Base-by-base conservation (phyloP, 1,140 invertebrate species). In the Vanessa tameamea region DNA sequence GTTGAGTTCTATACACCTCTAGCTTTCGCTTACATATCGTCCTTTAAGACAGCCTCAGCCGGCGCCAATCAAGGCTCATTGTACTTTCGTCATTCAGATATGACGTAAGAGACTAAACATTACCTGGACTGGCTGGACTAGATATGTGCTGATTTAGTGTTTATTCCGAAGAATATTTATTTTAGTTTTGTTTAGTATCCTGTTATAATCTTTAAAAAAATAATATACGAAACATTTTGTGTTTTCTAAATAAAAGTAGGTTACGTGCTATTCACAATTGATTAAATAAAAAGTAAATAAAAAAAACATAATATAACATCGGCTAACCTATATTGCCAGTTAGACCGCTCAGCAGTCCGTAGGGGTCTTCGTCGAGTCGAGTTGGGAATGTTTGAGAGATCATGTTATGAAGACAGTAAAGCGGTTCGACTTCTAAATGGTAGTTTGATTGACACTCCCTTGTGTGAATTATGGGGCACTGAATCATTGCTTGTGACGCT, bases 391-490 rank as follows among this genome's bases (percentile, higher is more conserved):
- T 72, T 73, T 48, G 26, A 51, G 70, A 65, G 70, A 66, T 72
- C 75, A 76, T 48, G 65, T 69, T 69, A 68, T 65, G 69, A 77
- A 73, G 75, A 77, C 75, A 76, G 57, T 55, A 47, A 64, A 67
- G 68, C 59, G 75, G 71, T 66, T 77, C 75, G 64, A 70, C 64
- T 61, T 77, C 75, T 69, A 69, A 77, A 73, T 69, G 71, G 67
- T 51, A 66, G 66, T 77, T 77, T 77, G 75, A 77, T 57, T 77
- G 75, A 77, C 75, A 73, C 66, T 73, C 75, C 75, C 75, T 70
- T 20, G 75, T 77, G 72, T 73, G 72, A 77, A 73, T 70, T 50
- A 67, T 67, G 57, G 57, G 64, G 50, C 23, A 59, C 64, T 48
- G 37, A 64, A 61, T 15, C 76, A 61, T 69, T 77, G 70, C 69